phyloP scores from a whole-genome alignment of 2,888 invertebrate genomes.

The Nycteola revayana region DNA sequence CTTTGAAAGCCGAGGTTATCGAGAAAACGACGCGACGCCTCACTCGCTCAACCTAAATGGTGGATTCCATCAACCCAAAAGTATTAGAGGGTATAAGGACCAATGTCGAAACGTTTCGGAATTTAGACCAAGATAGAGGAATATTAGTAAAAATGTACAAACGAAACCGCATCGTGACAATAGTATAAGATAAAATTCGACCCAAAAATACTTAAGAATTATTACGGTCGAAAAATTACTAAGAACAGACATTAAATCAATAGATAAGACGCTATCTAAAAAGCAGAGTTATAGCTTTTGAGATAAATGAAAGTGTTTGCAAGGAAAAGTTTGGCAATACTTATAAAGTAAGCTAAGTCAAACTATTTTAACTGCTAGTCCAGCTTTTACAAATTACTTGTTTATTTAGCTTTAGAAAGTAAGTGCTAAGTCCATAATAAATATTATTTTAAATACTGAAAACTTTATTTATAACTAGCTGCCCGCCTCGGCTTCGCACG shows the following conservation, averaged over 20 bases:
- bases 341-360: slow-evolving; percentile 12
- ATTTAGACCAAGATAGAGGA: slow-evolving; percentile 10
- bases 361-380: not conserved
- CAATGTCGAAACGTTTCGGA: slow-evolving; percentile 23
- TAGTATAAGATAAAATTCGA: slow-evolving; percentile 19
- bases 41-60: slow-evolving; percentile 30
- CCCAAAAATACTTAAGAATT: slow-evolving; percentile 29
- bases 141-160: slow-evolving; percentile 14
- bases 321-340: slow-evolving; percentile 17
- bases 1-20: slow-evolving; percentile 34
- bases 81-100: slow-evolving; percentile 38
- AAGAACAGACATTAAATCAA: slow-evolving; percentile 38
- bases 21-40: slow-evolving; percentile 34
- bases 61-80: slow-evolving; percentile 37
- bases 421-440: no score
- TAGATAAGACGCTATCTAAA: slow-evolving; percentile 40
- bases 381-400: not conserved
- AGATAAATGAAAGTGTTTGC: slow-evolving; percentile 38
- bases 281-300: slow-evolving; percentile 37
- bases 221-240: slow-evolving; percentile 40
- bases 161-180: not conserved
- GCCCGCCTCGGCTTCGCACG: no score
- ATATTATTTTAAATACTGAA: no score
- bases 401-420: not conserved
- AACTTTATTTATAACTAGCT: no score